A percentile compares a stretch with the other conserved stretches of the same genome.
Conservation (phyloP, 2,113 vertebrate genomes). For the Choloepus hoffmanni region DNA sequence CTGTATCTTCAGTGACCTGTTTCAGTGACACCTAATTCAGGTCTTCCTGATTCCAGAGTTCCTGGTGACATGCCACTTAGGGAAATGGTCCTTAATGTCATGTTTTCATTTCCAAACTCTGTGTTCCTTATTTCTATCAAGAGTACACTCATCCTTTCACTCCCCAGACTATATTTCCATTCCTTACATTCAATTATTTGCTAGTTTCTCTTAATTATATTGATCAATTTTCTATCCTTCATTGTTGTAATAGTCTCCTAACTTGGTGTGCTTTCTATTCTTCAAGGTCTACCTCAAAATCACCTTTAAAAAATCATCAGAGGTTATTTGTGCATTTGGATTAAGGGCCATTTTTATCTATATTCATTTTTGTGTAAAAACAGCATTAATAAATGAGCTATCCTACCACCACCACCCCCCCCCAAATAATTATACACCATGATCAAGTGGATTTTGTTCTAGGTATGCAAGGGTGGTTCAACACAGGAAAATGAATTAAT, state of each 20-base stretch:
- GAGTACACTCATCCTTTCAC: background rate
- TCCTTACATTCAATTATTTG: constrained; percentile 7
- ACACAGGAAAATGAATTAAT: no score
- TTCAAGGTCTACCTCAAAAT: background rate
- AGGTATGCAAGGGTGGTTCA: no score
- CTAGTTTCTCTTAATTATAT: background rate
- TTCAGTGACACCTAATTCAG: background rate
- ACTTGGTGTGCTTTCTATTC: background rate
- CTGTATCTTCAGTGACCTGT: background rate
- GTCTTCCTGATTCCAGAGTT: background rate
- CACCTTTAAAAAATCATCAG: background rate
- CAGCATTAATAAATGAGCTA: background rate
- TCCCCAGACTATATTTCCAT: background rate
- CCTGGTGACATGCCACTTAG: background rate
- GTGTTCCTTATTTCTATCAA: background rate
- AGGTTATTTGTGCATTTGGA: background rate
- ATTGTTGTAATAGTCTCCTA: background rate
- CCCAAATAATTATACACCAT: no score
- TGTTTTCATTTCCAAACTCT: background rate
- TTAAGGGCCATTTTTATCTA: background rate
- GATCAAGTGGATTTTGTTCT: no score
- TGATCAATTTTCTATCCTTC: background rate
- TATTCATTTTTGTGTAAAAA: background rate
- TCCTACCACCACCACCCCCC: no score
- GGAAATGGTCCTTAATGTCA: background rate